Evolutionary conservation across 2,113 vertebrate species (phyloP), one percentile per base, ranked within the genome.

Genomic region (Indicator indicator): DNA sequence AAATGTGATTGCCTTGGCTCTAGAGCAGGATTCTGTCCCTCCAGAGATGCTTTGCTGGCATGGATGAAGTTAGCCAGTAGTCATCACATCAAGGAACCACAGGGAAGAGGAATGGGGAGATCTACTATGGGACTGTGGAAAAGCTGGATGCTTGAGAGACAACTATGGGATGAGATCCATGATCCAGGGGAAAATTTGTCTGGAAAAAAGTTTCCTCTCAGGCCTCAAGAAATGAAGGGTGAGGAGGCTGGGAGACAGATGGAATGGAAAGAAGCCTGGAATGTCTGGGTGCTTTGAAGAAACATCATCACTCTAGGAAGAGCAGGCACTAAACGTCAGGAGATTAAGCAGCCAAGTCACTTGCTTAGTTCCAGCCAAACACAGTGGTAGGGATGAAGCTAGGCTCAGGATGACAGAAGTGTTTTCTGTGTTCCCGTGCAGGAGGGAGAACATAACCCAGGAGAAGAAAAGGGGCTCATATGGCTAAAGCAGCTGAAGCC

Each of bases 391-490:
- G 42, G 48, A 21, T 15, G 42, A 84, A 50, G 44, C 27, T 54
- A 52, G 64, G 64, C 42, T 80, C n/a, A 5, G 8, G 23, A 65
- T 0, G 15, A 85, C 42, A 23, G 28, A 71, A 11, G 3, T 9
- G 44, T 55, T 60, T 19, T 27, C 9, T 27, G 79, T 6, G 9
- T 32, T 6, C 15, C 28, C 36, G n/a, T 64, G 59, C 12, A 16
- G 36, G 52, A 71, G 10, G 32, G 1, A 1, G 19, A 50, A n/a
- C 4, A 2, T 3, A n/a, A 76, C 5, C 17, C 7, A 19, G 18
- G 8, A 82, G 55, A 50, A 60, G 56, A 56, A 32, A n/a, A 70
- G 20, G 21, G 21, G 8, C 15, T 65, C 21, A 3, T 3, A 9
- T 0, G 21, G 48, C 24, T 72, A 28, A 60, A 65, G 44, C 55